Conservation (phyloP, 2,888 invertebrate genomes). For the Emmelina monodactyla region DNA sequence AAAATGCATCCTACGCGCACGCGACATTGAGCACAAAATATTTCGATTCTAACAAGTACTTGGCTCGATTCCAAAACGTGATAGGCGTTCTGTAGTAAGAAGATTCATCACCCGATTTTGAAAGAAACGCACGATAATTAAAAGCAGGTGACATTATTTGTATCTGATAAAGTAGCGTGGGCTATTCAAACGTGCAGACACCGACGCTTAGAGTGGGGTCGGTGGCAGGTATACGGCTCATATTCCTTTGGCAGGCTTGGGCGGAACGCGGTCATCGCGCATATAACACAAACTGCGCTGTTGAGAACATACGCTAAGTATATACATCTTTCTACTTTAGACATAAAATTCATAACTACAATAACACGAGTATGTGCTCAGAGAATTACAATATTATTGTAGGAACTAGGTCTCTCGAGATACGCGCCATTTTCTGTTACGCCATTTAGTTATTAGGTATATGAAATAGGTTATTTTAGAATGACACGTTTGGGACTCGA, state of each 20-base stretch:
- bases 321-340: no score
- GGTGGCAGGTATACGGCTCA: constrained; percentile 40
- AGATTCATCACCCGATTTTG: constrained; percentile 4
- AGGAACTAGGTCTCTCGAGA: no score
- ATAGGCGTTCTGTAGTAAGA: not conserved
- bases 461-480: no score
- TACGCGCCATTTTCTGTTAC: no score
- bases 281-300: constrained; percentile 28
- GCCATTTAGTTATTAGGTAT: no score
- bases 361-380: no score
- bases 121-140: constrained; percentile 30
- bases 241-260: constrained; percentile 43
- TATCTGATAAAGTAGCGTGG: constrained; percentile 56
- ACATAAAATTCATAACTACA: no score
- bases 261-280: constrained; percentile 52
- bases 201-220: constrained; percentile 31
- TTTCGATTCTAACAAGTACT: not conserved
- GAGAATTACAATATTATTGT: no score
- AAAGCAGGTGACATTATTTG: constrained; percentile 54
- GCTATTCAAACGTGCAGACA: constrained; percentile 32
- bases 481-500: no score
- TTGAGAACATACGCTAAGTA: no score
- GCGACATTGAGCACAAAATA: constrained; percentile 16
- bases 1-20: not conserved
- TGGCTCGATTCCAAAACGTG: not conserved